Evolutionary conservation across 2,888 invertebrate genomes (phyloP).

Genomic region (Ligdia adustata): DNA sequence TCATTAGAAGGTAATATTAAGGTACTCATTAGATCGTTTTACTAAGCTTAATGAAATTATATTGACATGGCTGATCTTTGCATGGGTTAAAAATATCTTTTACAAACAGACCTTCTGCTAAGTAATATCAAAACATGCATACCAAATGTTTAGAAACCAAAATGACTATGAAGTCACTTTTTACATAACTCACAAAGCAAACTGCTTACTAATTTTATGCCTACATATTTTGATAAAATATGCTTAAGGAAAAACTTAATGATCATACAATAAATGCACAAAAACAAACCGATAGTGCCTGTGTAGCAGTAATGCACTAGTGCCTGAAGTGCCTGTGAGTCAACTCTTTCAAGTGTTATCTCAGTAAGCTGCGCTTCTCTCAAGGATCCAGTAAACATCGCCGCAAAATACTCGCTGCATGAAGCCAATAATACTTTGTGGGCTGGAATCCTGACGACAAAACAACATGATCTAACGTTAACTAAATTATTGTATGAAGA

Average conservation of each 20-base stretch:
- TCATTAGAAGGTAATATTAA: too few species aligned
- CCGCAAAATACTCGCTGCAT: conserved; percentile 97
- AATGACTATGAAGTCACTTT: too few species aligned
- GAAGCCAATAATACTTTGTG: conserved; percentile 95
- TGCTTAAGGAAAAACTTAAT: not conserved
- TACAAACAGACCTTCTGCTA: too few species aligned
- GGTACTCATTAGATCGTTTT: too few species aligned
- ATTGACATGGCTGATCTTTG: too few species aligned
- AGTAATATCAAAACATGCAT: too few species aligned
- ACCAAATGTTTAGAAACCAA: too few species aligned
- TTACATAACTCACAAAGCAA: too few species aligned
- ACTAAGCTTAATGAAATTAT: too few species aligned
- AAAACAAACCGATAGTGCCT: conserved; percentile 84
- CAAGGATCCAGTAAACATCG: conserved; percentile 96
- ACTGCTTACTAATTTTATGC: too few species aligned
- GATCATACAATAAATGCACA: conserved; percentile 21
- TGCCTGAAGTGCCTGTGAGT: conserved; percentile 92
- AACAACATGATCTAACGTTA: conserved; percentile 1
- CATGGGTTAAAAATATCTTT: too few species aligned
- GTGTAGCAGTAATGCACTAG: conserved; percentile 96
- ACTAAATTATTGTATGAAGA: not conserved
- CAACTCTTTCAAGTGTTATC: conserved; percentile 92
- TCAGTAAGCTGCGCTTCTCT: conserved; percentile 93
- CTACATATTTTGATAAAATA: too few species aligned
- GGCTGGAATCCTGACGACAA: conserved; percentile 86